A percentile compares a stretch with the other conserved stretches of the same genome.
These are phyloP conservation scores for Dipodomys merriami DNA, from an alignment of 2,113 vertebrate species.

Conservation along the genomic window DNA sequence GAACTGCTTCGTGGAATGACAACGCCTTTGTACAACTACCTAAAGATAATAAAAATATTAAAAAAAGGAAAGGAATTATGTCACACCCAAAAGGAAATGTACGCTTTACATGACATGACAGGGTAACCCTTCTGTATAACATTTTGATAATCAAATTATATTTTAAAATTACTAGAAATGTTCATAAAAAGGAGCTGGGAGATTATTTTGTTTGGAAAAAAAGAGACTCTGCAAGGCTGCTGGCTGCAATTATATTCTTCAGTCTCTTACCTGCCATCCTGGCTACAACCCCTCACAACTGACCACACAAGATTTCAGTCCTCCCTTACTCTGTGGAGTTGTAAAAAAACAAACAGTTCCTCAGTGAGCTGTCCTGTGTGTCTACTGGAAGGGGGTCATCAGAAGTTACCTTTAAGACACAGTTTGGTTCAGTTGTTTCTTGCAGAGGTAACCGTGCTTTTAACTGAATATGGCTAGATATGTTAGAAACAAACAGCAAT, in stretches of 20 bases:
- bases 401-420: not conserved
- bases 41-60: no score
- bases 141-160: no score
- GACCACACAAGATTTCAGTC: not conserved
- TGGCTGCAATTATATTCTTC: not conserved
- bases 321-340: no score
- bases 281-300: not conserved
- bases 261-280: not conserved
- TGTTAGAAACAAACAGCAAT: not conserved
- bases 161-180: not conserved
- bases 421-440: not conserved
- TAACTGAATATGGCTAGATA: not conserved
- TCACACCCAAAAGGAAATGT: no score
- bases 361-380: not conserved
- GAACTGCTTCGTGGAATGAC: no score
- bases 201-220: not conserved
- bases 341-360: not conserved
- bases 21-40: no score
- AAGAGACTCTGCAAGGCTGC: not conserved
- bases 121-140: no score
- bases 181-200: slow-evolving; percentile 14
- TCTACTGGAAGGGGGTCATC: not conserved
- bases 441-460: not conserved
- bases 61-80: no score
- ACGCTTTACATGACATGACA: no score